These are phyloP conservation scores for Dinomys branickii DNA, from an alignment of 2,113 vertebrate genomes.

Conservation along the genomic window DNA sequence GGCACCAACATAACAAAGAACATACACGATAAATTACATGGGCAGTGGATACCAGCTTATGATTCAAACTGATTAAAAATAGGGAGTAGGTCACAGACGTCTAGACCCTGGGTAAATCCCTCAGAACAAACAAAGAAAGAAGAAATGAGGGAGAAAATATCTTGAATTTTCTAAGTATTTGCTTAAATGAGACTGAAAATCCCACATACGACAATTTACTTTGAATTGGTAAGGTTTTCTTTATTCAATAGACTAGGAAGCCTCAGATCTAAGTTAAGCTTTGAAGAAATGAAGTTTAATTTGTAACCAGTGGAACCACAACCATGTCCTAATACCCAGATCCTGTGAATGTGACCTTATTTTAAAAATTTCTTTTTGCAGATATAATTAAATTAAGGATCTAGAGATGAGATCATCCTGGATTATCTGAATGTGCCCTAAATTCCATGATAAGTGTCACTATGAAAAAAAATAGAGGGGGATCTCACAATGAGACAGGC, in stretches of 20 bases:
- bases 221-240: slow-evolving; percentile 18
- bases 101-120: not conserved
- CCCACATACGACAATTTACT: not conserved
- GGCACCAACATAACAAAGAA: not conserved
- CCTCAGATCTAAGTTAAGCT: not conserved
- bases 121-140: not conserved
- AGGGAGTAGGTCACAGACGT: not conserved
- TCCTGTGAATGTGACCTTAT: not conserved
- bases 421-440: slow-evolving; percentile 23
- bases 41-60: not conserved
- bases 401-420: not conserved
- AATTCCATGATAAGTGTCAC: not conserved
- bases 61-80: not conserved
- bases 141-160: not conserved
- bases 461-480: not conserved
- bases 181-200: not conserved
- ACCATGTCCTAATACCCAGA: not conserved
- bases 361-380: not conserved
- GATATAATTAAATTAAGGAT: slow-evolving; percentile 42
- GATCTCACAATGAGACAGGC: not conserved
- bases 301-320: not conserved
- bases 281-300: slow-evolving; percentile 7
- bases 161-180: not conserved
- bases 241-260: not conserved
- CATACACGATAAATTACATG: not conserved